A percentile compares a stretch with the other conserved stretches of the same genome.
phyloP scores from a whole-genome alignment of 2,113 vertebrate species.

The Amphiprion percula region DNA sequence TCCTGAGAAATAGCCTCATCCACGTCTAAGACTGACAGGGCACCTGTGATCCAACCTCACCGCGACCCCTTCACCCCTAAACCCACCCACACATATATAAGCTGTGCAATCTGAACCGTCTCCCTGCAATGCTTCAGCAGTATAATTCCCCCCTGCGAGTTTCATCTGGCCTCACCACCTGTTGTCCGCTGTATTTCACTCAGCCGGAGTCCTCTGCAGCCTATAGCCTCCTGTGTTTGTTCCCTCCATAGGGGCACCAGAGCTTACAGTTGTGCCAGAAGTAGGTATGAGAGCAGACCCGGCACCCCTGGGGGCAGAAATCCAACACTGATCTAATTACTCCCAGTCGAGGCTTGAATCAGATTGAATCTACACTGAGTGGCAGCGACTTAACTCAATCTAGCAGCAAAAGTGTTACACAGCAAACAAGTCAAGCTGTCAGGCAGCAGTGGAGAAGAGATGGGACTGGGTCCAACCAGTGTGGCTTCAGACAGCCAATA shows the following conservation, averaged over 20 bases:
- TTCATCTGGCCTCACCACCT: constrained; percentile 81
- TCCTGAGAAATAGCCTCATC: constrained; percentile 59
- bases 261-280: constrained; percentile 47
- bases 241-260: constrained; percentile 50
- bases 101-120: constrained; percentile 69
- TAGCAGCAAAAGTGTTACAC: constrained; percentile 45
- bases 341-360: constrained; percentile 32
- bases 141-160: constrained; percentile 59
- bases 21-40: constrained; percentile 50
- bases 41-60: constrained; percentile 63
- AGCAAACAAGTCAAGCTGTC: constrained; percentile 57
- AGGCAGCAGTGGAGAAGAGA: constrained; percentile 23
- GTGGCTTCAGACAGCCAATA: neutral
- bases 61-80: constrained; percentile 40
- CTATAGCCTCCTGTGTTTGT: constrained; percentile 31
- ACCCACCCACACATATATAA: constrained; percentile 30
- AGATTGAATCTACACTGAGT: constrained; percentile 34
- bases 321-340: constrained; percentile 65
- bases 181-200: constrained; percentile 74
- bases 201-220: constrained; percentile 33
- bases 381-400: constrained; percentile 45
- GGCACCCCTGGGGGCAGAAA: constrained; percentile 41
- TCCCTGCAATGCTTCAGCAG: constrained; percentile 56
- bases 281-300: constrained; percentile 39
- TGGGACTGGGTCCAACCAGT: neutral